phyloP scores from a whole-genome alignment of 2,113 vertebrate genomes.

The Campylomormyrus tamandua region DNA sequence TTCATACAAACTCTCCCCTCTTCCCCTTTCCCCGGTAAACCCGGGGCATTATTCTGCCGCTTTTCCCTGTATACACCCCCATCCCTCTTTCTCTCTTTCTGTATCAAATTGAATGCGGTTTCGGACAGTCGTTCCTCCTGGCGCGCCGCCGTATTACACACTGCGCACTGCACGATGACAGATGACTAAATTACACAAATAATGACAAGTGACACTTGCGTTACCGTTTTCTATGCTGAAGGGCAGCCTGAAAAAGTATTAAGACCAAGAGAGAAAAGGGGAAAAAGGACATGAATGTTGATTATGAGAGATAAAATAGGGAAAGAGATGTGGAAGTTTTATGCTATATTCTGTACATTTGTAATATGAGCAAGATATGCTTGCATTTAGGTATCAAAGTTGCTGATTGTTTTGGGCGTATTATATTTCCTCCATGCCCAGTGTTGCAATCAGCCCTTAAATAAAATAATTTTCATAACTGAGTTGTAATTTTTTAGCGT shows the following conservation, averaged over 20 bases:
- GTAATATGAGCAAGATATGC: neutral
- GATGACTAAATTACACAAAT: constrained; percentile 73
- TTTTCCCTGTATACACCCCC: neutral
- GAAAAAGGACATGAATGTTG: constrained; percentile 21
- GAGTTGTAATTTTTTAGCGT: neutral
- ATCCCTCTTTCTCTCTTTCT: constrained; percentile 42
- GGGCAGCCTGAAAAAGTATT: constrained; percentile 62
- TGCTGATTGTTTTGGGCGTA: neutral
- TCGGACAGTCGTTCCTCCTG: constrained; percentile 62
- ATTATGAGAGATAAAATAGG: neutral
- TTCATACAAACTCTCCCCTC: constrained; percentile 14
- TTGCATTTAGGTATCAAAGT: neutral
- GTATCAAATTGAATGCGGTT: constrained; percentile 68
- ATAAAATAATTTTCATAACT: neutral
- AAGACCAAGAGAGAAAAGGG: constrained; percentile 32
- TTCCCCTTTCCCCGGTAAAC: constrained; percentile 35
- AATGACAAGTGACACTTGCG: constrained; percentile 76
- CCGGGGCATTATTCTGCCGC: constrained; percentile 29
- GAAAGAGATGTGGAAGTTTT: neutral
- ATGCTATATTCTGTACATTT: neutral
- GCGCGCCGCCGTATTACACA: constrained; percentile 61
- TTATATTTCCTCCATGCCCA: neutral
- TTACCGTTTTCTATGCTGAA: constrained; percentile 64
- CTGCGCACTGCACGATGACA: constrained; percentile 66
- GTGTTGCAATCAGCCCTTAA: neutral